Percentiles rank a stretch among this genome's conserved stretches.
Conservation (phyloP, 2,888 invertebrate species). For the Oxycera nigricornis region DNA sequence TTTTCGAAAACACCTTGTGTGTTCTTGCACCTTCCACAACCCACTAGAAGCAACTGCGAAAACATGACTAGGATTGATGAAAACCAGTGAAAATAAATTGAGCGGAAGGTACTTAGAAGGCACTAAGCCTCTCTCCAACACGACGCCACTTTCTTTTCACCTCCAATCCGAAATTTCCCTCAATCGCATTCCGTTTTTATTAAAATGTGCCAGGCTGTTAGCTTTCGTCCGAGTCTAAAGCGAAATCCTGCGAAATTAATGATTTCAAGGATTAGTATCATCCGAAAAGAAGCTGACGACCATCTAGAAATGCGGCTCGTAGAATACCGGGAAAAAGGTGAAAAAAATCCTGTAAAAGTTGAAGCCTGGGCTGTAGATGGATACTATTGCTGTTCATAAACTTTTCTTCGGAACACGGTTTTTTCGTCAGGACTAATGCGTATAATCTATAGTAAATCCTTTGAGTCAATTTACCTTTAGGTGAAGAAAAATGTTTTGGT, state of each 20-base stretch:
- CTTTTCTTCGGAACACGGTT: slow-evolving; percentile 10
- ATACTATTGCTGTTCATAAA: too few relatives aligned
- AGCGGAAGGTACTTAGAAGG: slow-evolving; percentile 26
- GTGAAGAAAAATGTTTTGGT: slow-evolving; percentile 33
- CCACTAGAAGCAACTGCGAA: too few relatives aligned
- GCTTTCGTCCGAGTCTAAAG: slow-evolving; percentile 14
- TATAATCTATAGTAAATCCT: slow-evolving; percentile 41
- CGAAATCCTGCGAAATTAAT: slow-evolving; percentile 32
- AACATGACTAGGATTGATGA: neutral
- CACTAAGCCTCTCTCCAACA: slow-evolving; percentile 18
- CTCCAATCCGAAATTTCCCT: neutral
- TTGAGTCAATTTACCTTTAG: slow-evolving; percentile 33
- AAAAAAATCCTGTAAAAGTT: slow-evolving; percentile 11
- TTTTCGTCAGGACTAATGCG: slow-evolving; percentile 21
- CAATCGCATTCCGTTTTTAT: slow-evolving; percentile 3
- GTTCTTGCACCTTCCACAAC: too few relatives aligned
- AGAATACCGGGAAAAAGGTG: neutral
- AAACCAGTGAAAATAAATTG: slow-evolving; percentile 17
- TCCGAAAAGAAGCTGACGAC: slow-evolving; percentile 14
- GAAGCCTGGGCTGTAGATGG: too few relatives aligned
- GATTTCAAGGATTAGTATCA: slow-evolving; percentile 28
- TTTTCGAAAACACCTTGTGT: too few relatives aligned
- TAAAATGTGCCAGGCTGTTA: slow-evolving; percentile 32
- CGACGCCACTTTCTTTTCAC: neutral
- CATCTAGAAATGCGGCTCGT: neutral